Percentiles rank a stretch among this genome's conserved stretches.
Evolutionary conservation across 2,797 vertebrate genomes (phyloP).

Genomic region (Sebastes glaucus): DNA sequence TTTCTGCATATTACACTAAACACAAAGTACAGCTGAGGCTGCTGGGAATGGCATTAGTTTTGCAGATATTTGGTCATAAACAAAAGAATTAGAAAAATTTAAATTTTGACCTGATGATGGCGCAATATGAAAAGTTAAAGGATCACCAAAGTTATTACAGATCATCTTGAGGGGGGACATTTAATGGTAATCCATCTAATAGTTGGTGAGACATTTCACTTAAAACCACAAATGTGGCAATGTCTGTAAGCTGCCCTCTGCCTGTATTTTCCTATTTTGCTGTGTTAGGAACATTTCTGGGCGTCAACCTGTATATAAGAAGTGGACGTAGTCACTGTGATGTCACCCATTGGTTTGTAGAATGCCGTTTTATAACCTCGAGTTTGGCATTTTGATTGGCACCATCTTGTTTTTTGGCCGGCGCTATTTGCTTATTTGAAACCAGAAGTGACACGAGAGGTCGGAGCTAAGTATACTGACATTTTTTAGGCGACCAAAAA

Average conservation of each 20-base stretch:
- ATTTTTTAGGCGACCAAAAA: too few relatives aligned
- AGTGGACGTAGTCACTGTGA: too few relatives aligned
- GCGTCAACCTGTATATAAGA: not conserved
- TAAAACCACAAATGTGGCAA: not conserved
- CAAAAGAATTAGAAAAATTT: accelerated
- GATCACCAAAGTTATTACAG: not conserved
- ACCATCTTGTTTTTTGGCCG: too few relatives aligned
- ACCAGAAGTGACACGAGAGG: too few relatives aligned
- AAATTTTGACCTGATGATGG: not conserved
- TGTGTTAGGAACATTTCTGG: not conserved
- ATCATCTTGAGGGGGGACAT: not conserved
- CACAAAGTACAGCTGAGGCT: not conserved
- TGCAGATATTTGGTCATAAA: not conserved
- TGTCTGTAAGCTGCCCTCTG: not conserved
- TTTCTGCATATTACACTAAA: not conserved
- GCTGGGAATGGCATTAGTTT: not conserved
- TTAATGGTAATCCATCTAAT: not conserved
- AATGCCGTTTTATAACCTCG: too few relatives aligned
- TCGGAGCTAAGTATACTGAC: too few relatives aligned
- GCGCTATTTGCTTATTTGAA: too few relatives aligned
- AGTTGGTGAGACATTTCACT: not conserved
- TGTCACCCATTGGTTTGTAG: too few relatives aligned
- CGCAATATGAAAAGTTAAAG: not conserved
- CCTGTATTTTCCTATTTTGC: not conserved
- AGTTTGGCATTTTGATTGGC: too few relatives aligned